Evolutionary conservation across 2,888 invertebrate genomes (phyloP).

Genomic region (Drymonia ruficornis): DNA sequence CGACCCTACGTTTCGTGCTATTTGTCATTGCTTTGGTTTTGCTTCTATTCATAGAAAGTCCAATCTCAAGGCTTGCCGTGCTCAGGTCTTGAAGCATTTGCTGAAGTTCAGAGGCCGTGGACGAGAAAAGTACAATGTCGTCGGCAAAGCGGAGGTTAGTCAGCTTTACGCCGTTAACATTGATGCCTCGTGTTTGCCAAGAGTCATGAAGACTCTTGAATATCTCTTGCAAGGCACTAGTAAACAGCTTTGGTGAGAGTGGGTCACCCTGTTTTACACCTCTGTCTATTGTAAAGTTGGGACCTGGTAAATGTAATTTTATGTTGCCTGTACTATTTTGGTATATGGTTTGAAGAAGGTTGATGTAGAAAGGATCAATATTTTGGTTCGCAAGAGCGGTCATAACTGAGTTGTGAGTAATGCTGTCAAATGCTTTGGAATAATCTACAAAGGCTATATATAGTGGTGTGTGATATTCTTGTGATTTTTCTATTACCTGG

Average conservation of each 20-base stretch:
- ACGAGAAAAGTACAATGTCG: too few relatives aligned
- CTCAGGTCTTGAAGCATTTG: too few relatives aligned
- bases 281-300: not conserved
- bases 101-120: too few relatives aligned
- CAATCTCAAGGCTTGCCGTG: too few relatives aligned
- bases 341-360: not conserved
- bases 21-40: too few relatives aligned
- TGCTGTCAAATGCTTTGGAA: constrained; percentile 2
- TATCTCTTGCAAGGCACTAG: too few relatives aligned
- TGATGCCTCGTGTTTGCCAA: too few relatives aligned
- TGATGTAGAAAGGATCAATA: not conserved
- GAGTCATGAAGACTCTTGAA: too few relatives aligned
- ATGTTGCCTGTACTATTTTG: not conserved
- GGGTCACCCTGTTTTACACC: not conserved
- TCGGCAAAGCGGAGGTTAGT: too few relatives aligned
- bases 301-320: not conserved
- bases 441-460: constrained; percentile 5
- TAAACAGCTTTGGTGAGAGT: not conserved
- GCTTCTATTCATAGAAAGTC: too few relatives aligned
- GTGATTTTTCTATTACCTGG: not conserved
- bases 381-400: not conserved
- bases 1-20: too few relatives aligned
- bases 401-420: not conserved
- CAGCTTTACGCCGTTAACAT: too few relatives aligned
- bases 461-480: not conserved